Conservation (phyloP, 2,113 vertebrate genomes). For the Grallaria varia region DNA sequence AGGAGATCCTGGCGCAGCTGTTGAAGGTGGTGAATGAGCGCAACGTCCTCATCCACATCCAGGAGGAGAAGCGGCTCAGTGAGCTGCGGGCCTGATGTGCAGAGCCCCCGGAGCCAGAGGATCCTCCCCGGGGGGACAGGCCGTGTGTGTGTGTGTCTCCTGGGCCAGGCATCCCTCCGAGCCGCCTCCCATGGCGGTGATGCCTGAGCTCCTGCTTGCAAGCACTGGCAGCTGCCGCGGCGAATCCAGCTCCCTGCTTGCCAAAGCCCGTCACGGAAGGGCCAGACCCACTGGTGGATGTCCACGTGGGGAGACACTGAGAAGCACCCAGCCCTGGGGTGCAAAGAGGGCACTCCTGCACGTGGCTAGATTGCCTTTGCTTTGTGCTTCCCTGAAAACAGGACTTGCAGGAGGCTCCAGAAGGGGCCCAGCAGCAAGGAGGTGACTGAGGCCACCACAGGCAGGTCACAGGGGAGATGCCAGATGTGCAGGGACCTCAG, state of each 20-base stretch:
- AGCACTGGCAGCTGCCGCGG: not conserved
- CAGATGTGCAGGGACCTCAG: not conserved
- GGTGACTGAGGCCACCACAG: not conserved
- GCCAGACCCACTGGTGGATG: not conserved
- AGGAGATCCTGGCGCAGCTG: constrained; percentile 78
- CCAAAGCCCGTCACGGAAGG: not conserved
- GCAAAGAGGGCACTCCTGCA: fast-evolving
- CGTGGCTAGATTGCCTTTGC: not conserved
- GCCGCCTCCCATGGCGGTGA: not conserved
- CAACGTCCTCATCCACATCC: constrained; percentile 83
- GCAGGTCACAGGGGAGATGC: not conserved
- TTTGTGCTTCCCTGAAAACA: constrained; percentile 18
- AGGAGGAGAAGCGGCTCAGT: constrained; percentile 86
- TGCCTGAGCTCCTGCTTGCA: not conserved
- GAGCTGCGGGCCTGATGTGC: constrained; percentile 68
- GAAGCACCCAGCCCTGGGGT: not conserved
- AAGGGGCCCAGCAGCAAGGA: not conserved
- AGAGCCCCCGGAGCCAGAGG: fast-evolving
- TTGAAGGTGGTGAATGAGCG: constrained; percentile 88
- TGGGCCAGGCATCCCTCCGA: not conserved
- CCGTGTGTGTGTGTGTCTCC: not conserved
- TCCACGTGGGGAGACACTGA: fast-evolving
- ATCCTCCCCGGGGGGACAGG: not conserved
- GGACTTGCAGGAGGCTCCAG: not conserved
- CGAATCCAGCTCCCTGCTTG: not conserved